phyloP scores from a whole-genome alignment of 2,797 vertebrate genomes.

The Pangasius larnaudii region DNA sequence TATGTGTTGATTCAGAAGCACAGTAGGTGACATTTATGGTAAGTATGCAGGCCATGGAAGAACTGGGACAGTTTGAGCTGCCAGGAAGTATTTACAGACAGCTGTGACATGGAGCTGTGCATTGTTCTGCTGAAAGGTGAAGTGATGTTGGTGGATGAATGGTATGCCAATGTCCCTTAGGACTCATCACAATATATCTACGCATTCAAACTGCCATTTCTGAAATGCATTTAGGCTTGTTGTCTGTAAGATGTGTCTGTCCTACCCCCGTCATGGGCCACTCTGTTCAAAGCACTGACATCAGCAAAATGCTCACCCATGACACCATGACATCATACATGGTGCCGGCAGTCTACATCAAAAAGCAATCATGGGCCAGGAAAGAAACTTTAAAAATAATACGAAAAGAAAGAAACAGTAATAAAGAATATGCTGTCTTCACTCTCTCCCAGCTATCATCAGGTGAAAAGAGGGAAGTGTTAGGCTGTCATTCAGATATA shows the following conservation, averaged over 20 bases:
- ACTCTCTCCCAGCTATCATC: neutral
- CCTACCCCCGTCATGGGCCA: neutral
- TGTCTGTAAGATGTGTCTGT: neutral
- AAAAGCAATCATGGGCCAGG: neutral
- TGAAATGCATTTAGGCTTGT: neutral
- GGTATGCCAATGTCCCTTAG: neutral
- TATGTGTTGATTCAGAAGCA: neutral
- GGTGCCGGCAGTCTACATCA: neutral
- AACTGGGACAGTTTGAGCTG: conserved; percentile 6
- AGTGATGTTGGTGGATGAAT: neutral
- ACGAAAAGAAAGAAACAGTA: neutral
- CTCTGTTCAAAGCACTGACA: neutral
- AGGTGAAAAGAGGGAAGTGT: neutral
- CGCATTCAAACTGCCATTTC: neutral
- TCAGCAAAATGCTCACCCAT: neutral
- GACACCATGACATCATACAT: neutral
- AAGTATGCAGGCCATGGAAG: neutral
- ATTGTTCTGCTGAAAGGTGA: neutral
- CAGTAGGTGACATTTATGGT: conserved; percentile 8
- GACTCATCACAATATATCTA: neutral
- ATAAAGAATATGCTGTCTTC: neutral
- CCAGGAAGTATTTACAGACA: neutral
- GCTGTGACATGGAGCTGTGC: neutral
- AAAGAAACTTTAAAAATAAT: neutral
- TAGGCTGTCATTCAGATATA: neutral